Evolutionary conservation across 2,797 vertebrate species (phyloP).

Genomic region (Sparus aurata): DNA sequence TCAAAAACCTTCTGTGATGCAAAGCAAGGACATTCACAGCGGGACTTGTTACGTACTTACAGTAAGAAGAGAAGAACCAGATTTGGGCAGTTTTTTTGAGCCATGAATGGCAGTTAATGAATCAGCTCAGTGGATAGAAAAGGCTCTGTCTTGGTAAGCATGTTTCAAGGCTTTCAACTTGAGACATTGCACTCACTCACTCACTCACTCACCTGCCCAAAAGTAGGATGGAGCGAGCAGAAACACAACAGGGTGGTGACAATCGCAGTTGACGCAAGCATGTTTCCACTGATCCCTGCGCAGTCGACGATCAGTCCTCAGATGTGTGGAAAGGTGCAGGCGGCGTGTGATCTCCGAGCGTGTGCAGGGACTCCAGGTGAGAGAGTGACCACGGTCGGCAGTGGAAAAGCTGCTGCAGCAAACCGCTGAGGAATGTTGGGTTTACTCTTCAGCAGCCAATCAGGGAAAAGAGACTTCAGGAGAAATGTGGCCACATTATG

Average conservation of each 20-base stretch:
- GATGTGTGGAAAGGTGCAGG: conserved; percentile 21
- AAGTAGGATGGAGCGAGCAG: conserved; percentile 64
- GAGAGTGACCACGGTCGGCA: conserved; percentile 57
- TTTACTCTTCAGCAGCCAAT: conserved; percentile 79
- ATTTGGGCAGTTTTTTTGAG: not conserved
- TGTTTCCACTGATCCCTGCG: conserved; percentile 63
- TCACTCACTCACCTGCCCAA: conserved; percentile 85
- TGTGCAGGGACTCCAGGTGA: conserved; percentile 61
- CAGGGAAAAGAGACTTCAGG: conserved; percentile 64
- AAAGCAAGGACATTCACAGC: conserved; percentile 30
- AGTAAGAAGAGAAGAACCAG: not conserved
- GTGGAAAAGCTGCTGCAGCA: conserved; percentile 62
- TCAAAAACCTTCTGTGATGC: conserved; percentile 9
- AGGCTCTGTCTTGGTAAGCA: not conserved
- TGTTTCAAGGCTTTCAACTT: not conserved
- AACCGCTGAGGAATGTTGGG: conserved; percentile 73
- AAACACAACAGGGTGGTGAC: conserved; percentile 72
- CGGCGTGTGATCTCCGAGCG: conserved; percentile 37
- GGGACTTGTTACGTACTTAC: conserved; percentile 7
- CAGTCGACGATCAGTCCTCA: conserved; percentile 20
- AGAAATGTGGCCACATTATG: conserved; percentile 72
- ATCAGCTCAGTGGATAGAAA: not conserved
- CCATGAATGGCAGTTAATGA: not conserved
- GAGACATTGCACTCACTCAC: conserved; percentile 53
- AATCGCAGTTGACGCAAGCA: conserved; percentile 69